Evolutionary conservation across 1,140 invertebrate genomes (phyloP), one percentile per base, ranked within the genome.

Genomic region (Hylaeus volcanicus): DNA sequence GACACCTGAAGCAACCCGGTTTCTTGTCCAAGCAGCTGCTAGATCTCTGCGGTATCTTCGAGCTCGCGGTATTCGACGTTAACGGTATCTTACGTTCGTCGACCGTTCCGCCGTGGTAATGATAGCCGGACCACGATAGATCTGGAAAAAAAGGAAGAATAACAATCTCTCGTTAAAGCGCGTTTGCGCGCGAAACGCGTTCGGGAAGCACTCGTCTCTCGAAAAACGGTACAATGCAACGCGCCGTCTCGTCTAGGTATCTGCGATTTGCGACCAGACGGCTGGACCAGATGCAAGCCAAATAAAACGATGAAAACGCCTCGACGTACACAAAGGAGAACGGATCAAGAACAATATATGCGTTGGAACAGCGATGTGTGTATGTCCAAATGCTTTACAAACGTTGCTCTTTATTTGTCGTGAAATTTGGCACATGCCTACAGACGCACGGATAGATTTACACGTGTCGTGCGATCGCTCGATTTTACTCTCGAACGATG

Each of bases 1-100:
- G 92, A 82, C 95, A 95, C 5, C 85, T 85, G 79, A 90, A 93
- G 39, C 89, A 89, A 41, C 92, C 92, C 0, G 91, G 90, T 56
- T 89, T 88, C 58, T 88, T 90, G 61, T 91, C 91, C 63, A 88
- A 65, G 51, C 82, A 84, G 43, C 66, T 61, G 39, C 45, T 55
- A 11, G 51, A 56, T 72, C 56, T 85, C 48, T 60, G 69, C 9
- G 51, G 64, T 26, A 51, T 8, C 48, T 66, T 84, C 11, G 11
- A 56, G 9, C 51, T 64, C 41, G 45, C n/a, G 5, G 12, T 68
- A 56, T 51, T 43, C 66, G 60, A 53, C 56, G 26, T 61, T 14
- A 55, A 66, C 41, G 6, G 3, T n/a, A 65, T 2, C 26, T 73
- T 79, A 43, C 63, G 45, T 1, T 58, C 60, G 55, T 14, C 39